Conservation (phyloP, 2,888 invertebrate species). For the Galerucella pusilla region DNA sequence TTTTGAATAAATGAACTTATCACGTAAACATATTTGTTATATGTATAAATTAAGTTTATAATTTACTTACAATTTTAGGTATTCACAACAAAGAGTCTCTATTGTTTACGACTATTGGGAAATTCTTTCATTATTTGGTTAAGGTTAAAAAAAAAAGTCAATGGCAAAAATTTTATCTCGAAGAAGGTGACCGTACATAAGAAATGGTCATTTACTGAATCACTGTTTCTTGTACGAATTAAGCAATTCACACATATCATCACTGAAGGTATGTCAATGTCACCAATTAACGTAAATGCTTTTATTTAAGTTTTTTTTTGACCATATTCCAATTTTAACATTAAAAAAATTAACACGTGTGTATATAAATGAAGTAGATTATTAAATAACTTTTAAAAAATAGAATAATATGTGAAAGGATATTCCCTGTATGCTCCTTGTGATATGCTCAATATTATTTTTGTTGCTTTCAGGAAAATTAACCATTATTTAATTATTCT, state of each 20-base stretch:
- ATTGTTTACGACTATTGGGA: conserved; percentile 11
- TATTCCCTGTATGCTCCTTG: too few relatives aligned
- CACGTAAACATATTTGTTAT: neutral
- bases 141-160: conserved; percentile 19
- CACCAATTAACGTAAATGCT: conserved; percentile 12
- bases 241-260: conserved; percentile 11
- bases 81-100: neutral
- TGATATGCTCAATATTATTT: too few relatives aligned
- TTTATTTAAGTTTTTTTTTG: neutral
- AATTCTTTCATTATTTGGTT: neutral
- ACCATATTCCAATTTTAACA: neutral
- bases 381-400: too few relatives aligned
- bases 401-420: too few relatives aligned
- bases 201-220: conserved; percentile 12
- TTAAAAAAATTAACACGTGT: neutral
- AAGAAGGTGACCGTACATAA: conserved; percentile 5
- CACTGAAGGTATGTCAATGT: conserved; percentile 19
- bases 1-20: conserved; percentile 1
- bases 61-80: neutral
- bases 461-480: too few relatives aligned
- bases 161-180: conserved; percentile 1
- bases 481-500: too few relatives aligned
- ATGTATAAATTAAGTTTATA: neutral
- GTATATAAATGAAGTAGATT: neutral
- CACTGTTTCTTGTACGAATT: conserved; percentile 5